These are phyloP conservation scores for Iphiclides podalirius DNA, from an alignment of 2,888 invertebrate genomes.

Conservation along the genomic window DNA sequence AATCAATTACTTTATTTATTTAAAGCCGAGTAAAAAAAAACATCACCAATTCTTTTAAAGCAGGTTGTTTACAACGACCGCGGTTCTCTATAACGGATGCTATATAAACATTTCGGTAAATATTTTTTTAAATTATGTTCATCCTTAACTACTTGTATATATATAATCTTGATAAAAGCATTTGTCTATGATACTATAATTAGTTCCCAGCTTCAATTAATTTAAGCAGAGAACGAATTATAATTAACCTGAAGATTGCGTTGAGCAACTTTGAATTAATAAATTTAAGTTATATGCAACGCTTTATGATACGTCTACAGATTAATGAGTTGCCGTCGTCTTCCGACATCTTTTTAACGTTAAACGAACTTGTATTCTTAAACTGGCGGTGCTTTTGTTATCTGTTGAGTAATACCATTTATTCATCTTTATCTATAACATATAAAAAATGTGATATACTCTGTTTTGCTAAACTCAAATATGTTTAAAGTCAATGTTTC, in stretches of 20 bases:
- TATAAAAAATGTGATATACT: too few relatives aligned
- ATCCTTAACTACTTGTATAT: constrained; percentile 49
- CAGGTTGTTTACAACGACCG: too few relatives aligned
- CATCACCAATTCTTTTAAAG: too few relatives aligned
- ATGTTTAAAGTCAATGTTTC: too few relatives aligned
- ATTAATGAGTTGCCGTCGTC: constrained; percentile 21
- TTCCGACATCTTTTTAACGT: constrained; percentile 16
- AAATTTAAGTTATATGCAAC: constrained; percentile 25
- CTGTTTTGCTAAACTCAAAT: too few relatives aligned
- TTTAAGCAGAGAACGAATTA: constrained; percentile 54
- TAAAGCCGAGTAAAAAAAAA: too few relatives aligned
- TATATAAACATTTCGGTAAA: too few relatives aligned
- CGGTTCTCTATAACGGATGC: too few relatives aligned
- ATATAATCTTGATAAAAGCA: constrained; percentile 52
- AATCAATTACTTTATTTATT: too few relatives aligned
- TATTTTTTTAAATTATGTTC: too few relatives aligned
- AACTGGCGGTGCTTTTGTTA: constrained; percentile 16
- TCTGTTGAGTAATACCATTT: constrained; percentile 15
- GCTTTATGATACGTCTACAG: constrained; percentile 24
- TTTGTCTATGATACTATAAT: constrained; percentile 63
- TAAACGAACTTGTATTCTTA: constrained; percentile 19
- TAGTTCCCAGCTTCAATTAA: constrained; percentile 54
- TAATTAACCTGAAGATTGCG: constrained; percentile 55
- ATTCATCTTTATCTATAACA: constrained; percentile 10
- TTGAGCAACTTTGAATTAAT: constrained; percentile 43